These are phyloP conservation scores for Helostoma temminkii DNA, from an alignment of 2,797 vertebrate genomes.

Conservation along the genomic window DNA sequence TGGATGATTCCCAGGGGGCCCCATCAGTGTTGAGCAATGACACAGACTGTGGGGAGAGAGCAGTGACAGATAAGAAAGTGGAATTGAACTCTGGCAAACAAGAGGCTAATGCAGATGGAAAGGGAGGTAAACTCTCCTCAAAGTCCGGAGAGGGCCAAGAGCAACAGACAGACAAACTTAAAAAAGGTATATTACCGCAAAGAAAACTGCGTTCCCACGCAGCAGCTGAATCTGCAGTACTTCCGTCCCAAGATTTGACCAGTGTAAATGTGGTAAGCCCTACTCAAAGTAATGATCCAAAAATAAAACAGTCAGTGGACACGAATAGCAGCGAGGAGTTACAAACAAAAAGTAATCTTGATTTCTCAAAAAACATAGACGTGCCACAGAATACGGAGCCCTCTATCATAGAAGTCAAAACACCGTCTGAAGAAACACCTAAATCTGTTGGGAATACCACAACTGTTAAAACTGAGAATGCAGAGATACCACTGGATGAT, in stretches of 20 bases:
- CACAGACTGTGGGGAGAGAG: background rate
- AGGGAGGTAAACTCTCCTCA: background rate
- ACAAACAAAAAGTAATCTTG: background rate
- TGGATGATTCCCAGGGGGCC: constrained; percentile 42
- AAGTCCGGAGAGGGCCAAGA: background rate
- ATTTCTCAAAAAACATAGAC: constrained; percentile 10
- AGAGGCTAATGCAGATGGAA: constrained; percentile 8
- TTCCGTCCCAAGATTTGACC: constrained; percentile 7
- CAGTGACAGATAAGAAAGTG: constrained; percentile 29
- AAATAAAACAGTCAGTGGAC: constrained; percentile 9
- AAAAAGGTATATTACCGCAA: constrained; percentile 19
- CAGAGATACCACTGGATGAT: constrained; percentile 47
- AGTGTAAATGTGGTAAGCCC: constrained; percentile 1
- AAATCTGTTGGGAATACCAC: background rate
- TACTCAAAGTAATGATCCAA: background rate
- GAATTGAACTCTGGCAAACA: constrained; percentile 10
- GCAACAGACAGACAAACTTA: constrained; percentile 13
- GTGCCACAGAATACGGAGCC: constrained; percentile 8
- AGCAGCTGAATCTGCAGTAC: constrained; percentile 21
- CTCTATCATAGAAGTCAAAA: background rate
- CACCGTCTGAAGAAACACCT: constrained; percentile 17
- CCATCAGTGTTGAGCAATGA: constrained; percentile 1
- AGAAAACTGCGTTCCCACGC: constrained; percentile 2
- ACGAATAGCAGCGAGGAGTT: constrained; percentile 14
- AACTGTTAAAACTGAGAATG: constrained; percentile 63